Conservation (phyloP, 2,797 vertebrate species). For the Microctenopoma lineatum region DNA sequence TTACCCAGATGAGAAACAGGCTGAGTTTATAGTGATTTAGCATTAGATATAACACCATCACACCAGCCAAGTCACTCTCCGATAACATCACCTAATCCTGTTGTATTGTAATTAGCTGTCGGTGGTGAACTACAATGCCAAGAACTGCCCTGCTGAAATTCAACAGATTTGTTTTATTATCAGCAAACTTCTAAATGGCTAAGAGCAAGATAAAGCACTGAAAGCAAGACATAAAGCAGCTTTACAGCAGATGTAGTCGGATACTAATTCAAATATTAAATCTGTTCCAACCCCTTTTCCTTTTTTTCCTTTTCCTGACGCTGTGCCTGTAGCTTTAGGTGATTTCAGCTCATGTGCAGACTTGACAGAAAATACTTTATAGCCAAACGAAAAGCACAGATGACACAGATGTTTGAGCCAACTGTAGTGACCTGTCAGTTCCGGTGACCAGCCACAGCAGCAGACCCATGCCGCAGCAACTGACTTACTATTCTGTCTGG, state of each 20-base stretch:
- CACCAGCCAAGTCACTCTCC: neutral
- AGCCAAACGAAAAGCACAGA: neutral
- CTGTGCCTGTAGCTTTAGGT: neutral
- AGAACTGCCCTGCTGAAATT: neutral
- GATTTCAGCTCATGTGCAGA: neutral
- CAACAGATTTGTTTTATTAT: neutral
- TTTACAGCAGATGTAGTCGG: neutral
- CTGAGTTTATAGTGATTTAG: neutral
- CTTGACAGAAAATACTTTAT: conserved; percentile 1
- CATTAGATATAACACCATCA: neutral
- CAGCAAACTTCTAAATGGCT: neutral
- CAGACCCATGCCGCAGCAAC: neutral
- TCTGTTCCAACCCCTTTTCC: neutral
- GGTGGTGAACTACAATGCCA: neutral
- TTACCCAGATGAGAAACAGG: conserved; percentile 37
- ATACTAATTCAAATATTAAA: conserved; percentile 12
- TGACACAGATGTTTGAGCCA: conserved; percentile 11
- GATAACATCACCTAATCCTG: neutral
- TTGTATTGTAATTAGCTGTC: neutral
- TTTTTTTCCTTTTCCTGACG: neutral
- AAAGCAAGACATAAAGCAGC: neutral
- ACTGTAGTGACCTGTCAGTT: neutral
- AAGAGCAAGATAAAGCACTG: neutral
- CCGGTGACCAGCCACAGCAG: neutral
- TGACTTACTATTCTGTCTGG: no score